Base-by-base conservation (phyloP, 2,113 vertebrate species). In the Austrofundulus limnaeus region DNA sequence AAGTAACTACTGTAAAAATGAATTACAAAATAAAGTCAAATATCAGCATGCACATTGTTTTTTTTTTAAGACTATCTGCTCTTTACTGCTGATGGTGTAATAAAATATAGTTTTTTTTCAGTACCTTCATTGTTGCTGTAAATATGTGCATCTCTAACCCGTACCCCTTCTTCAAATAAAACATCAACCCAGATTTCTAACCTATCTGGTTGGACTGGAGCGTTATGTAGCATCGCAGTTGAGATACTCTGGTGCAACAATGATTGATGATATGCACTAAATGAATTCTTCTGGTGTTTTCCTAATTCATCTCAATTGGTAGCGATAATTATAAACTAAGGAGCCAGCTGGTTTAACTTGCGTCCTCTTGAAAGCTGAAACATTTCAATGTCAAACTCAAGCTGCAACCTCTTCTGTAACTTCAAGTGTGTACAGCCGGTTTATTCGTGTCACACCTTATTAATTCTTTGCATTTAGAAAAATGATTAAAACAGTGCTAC, bases 181-280 rank as follows among this genome's bases (percentile, higher is more conserved):
- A 46, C 56, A 45, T 37, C 4, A 39, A 24, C 50, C 60, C 15
- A 0, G 31, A 64, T 41, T 48, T 53, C 12, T 64, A 19, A 48
- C 1, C n/a, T 10, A 4, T 34, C 14, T 38, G 20, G 47, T 66
- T 58, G 65, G 47, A 17, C 17, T 52, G 46, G 24, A 0, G 6
- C 39, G n/a, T 43, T 4, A 37, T 46, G 34, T 34, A 3, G 43
- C 25, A 47, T 69, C 59, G 50, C 19, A 55, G 52, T 20, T 53
- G 31, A 71, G 46, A n/a, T 12, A n/a, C 25, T 73, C 43, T 34
- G 5, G 50, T 52, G 0, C 17, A 21, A n/a, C 43, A 43, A 25
- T 59, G 52, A 63, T 47, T 49, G 46, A 77, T 52, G 73, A 70
- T 16, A 17, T 56, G 31, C 42, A 55, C 31, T 56, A 53, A 77